phyloP scores from a whole-genome alignment of 2,113 vertebrate species.

The Raja brachyura region DNA sequence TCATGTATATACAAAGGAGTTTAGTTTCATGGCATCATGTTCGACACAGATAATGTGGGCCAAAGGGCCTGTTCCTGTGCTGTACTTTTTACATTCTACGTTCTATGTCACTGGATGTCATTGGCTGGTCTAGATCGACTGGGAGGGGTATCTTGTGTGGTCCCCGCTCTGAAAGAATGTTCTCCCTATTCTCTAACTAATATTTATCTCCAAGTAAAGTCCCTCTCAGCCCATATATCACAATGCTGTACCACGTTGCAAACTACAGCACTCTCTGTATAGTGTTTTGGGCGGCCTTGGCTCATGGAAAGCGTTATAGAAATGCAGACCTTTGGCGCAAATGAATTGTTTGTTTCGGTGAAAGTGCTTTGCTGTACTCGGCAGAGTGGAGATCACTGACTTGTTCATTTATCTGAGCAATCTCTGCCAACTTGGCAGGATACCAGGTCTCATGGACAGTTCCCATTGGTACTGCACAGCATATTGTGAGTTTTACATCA shows the following conservation, averaged over 20 bases:
- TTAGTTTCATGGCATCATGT: too few relatives aligned
- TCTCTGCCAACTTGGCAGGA: background rate
- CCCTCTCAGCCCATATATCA: background rate
- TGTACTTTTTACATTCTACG: too few relatives aligned
- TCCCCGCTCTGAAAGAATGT: background rate
- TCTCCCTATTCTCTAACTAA: background rate
- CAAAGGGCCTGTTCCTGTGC: too few relatives aligned
- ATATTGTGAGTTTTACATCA: background rate
- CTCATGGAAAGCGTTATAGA: background rate
- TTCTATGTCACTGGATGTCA: too few relatives aligned
- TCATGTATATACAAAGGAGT: too few relatives aligned
- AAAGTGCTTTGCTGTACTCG: background rate
- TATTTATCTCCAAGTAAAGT: background rate
- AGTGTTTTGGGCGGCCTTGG: background rate
- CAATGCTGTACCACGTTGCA: background rate
- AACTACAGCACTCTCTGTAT: background rate
- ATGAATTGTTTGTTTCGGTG: background rate
- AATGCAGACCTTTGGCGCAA: background rate
- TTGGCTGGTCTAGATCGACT: too few relatives aligned
- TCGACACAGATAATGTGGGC: too few relatives aligned
- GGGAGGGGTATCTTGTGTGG: too few relatives aligned
- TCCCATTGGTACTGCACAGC: background rate
- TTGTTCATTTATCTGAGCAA: background rate
- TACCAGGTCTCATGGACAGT: background rate
- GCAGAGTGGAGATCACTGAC: background rate